Percentiles rank a stretch among this genome's conserved stretches.
Evolutionary conservation across 2,113 vertebrate genomes (phyloP).

Genomic region (Phyllopteryx taeniolatus): DNA sequence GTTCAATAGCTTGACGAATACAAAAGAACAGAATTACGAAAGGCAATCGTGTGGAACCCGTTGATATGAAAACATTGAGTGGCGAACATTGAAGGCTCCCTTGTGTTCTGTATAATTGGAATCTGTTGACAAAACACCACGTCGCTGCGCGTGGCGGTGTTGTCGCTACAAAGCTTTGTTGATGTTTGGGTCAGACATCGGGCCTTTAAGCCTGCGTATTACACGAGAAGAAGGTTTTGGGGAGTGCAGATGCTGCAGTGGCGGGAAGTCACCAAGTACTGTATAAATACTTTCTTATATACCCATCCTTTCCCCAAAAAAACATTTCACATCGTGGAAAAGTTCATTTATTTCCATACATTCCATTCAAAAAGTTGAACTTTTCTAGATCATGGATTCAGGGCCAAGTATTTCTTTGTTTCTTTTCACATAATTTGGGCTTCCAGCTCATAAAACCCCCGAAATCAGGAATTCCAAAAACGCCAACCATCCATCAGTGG

Average conservation of each 20-base stretch:
- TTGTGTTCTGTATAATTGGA: background rate
- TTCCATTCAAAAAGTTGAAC: no score
- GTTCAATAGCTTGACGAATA: background rate
- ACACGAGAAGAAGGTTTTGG: background rate
- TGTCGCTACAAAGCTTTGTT: conserved; percentile 2
- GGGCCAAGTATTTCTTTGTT: no score
- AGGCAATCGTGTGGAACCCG: background rate
- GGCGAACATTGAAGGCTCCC: background rate
- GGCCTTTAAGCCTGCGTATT: background rate
- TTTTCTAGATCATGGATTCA: no score
- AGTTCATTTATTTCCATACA: no score
- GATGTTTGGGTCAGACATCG: conserved; percentile 10
- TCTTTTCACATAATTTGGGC: no score
- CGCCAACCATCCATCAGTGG: no score
- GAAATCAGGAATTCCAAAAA: no score
- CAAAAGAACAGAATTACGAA: background rate
- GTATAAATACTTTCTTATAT: no score
- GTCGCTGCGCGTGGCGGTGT: background rate
- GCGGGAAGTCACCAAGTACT: background rate
- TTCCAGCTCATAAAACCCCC: no score
- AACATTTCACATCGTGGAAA: no score
- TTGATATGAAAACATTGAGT: background rate
- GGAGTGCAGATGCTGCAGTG: no score
- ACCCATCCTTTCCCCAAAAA: no score
- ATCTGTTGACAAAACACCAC: background rate